Base-by-base conservation (phyloP, 1,140 invertebrate species). In the Eriocheir sinensis region DNA sequence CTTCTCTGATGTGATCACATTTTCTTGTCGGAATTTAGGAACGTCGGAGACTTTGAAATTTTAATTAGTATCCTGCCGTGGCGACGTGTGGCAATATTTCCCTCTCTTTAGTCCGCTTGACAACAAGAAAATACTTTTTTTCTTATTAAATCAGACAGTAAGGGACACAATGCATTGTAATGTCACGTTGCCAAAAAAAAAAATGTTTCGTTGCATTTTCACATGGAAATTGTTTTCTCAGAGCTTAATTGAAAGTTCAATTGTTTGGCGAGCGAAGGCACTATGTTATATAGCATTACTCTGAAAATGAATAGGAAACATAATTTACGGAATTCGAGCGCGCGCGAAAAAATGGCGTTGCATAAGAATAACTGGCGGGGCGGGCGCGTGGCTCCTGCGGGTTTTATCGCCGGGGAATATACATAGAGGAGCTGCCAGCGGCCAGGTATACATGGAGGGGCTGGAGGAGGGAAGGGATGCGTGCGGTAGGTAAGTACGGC, bases 241-340 rank as follows among this genome's bases (percentile, higher is more conserved):
- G 83, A 86, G 30, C 88, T 89, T 89, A 89, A 89, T 89, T 89
- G 88, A 89, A 89, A 89, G 88, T 89, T 89, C 36, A 89, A 89
- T 89, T 89, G 88, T 89, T 89, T 89, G 88, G 36, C 40, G 36
- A 89, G 88, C 88, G 88, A 89, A 89, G 88, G 88, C 41, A 44
- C 40, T 89, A 40, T 89, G 36, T 32, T 89, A 89, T 89, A 89
- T 44, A 89, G 41, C 88, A 40, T 89, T 44, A 40, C 88, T 89
- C 88, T 89, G 88, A 44, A 41, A 89, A 89, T 89, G 88, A 89
- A 89, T 89, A 89, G 36, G 88, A 89, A 89, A 89, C 88, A 89
- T 89, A 89, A 89, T 89, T 89, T 89, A 89, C 88, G 88, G 88
- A 89, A 89, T 48, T 40, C 88, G 88, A 89, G 88, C 60, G 88